phyloP scores from a whole-genome alignment of 2,113 vertebrate species.

The Toxostoma redivivum region DNA sequence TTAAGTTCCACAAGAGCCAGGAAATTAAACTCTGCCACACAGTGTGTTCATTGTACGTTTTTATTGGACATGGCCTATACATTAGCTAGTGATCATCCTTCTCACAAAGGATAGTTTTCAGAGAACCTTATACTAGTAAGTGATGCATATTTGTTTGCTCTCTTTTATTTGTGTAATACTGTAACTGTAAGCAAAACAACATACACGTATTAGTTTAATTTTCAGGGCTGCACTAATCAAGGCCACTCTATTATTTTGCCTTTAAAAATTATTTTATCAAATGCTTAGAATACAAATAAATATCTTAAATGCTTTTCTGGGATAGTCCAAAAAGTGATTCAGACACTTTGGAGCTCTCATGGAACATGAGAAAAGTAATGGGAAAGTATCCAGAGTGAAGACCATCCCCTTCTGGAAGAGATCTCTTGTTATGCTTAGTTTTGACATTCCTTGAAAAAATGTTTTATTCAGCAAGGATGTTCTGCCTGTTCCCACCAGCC shows the following conservation, averaged over 20 bases:
- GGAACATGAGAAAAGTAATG: background rate
- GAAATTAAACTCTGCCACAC: conserved; percentile 36
- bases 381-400: background rate
- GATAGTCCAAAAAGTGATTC: background rate
- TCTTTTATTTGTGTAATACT: background rate
- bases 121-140: background rate
- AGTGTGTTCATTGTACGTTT: background rate
- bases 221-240: background rate
- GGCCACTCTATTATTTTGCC: background rate
- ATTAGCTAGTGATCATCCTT: background rate
- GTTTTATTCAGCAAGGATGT: background rate
- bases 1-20: background rate
- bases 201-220: background rate
- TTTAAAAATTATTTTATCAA: background rate
- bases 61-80: background rate
- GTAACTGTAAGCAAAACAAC: background rate
- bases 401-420: background rate
- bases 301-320: background rate
- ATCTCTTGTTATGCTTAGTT: background rate
- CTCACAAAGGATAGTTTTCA: background rate
- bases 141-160: background rate
- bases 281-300: background rate
- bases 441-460: background rate
- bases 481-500: background rate
- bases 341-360: background rate